Evolutionary conservation across 2,888 invertebrate species (phyloP).

Genomic region (Protodeltote pygarga): DNA sequence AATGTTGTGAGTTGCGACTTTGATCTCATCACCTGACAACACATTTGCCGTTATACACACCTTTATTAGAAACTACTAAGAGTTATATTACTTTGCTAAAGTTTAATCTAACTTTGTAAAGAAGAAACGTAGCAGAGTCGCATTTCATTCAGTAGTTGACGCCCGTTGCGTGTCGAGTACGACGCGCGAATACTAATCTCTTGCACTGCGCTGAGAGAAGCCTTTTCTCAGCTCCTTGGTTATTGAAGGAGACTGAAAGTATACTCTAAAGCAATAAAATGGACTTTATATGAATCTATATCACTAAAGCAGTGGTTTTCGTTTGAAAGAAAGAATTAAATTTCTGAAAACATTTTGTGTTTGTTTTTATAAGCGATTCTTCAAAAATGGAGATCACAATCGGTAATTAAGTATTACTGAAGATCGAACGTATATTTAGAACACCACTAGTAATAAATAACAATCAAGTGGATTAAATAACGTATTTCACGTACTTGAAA

Average conservation of each 20-base stretch:
- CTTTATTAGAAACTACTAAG: conserved; percentile 42
- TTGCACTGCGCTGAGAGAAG: conserved; percentile 7
- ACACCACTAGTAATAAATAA: too few relatives aligned
- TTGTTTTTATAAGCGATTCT: too few relatives aligned
- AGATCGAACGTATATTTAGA: not conserved
- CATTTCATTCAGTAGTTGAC: conserved; percentile 64
- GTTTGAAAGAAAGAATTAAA: too few relatives aligned
- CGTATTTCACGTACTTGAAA: conserved; percentile 8
- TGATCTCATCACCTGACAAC: conserved; percentile 55
- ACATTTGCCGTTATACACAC: conserved; percentile 18
- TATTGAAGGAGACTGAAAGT: conserved; percentile 32
- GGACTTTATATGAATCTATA: conserved; percentile 15
- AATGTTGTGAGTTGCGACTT: conserved; percentile 69
- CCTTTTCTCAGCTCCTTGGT: conserved; percentile 6
- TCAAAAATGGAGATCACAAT: too few relatives aligned
- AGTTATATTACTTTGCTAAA: conserved; percentile 43
- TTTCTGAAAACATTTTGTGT: too few relatives aligned
- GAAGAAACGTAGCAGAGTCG: conserved; percentile 57
- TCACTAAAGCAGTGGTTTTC: not conserved
- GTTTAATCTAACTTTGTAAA: conserved; percentile 41
- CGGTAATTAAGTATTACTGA: not conserved
- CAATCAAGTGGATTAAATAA: too few relatives aligned
- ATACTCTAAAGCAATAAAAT: conserved; percentile 32
- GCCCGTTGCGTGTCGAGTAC: conserved; percentile 54
- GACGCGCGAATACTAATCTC: conserved; percentile 58